A percentile compares a stretch with the other conserved stretches of the same genome.
Evolutionary conservation across 2,113 vertebrate genomes (phyloP).

Genomic region (Struthidea cinerea): DNA sequence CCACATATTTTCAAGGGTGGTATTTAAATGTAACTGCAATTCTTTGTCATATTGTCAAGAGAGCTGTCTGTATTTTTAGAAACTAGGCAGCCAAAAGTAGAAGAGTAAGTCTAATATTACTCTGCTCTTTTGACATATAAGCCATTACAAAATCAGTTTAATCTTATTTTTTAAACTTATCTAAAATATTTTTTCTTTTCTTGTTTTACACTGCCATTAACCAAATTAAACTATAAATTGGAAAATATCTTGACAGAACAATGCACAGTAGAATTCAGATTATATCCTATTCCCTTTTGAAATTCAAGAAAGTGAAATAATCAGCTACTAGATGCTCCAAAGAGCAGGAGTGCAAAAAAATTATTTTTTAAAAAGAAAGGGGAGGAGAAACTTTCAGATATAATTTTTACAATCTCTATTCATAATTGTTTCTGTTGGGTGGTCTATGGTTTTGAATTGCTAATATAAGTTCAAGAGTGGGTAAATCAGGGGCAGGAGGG

Average conservation of each 20-base stretch:
- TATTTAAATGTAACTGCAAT: background rate
- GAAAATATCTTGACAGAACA: background rate
- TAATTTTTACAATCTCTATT: background rate
- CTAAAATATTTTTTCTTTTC: background rate
- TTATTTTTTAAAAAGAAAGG: background rate
- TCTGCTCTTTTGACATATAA: background rate
- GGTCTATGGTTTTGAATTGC: background rate
- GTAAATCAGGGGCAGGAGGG: accelerated
- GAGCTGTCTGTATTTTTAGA: background rate
- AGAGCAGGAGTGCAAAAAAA: background rate
- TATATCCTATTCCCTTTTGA: background rate
- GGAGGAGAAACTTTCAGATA: background rate
- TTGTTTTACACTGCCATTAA: background rate
- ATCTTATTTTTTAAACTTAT: background rate
- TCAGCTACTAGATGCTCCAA: background rate
- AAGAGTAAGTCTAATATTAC: background rate
- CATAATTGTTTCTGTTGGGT: background rate
- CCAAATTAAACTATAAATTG: background rate
- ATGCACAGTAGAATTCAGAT: background rate
- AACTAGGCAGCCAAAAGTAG: background rate
- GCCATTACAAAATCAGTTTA: background rate
- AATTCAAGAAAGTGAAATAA: background rate
- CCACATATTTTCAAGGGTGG: background rate
- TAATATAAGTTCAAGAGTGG: background rate
- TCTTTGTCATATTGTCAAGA: background rate